Conservation (phyloP, 2,797 vertebrate species). For the Sebastes oblongus region DNA sequence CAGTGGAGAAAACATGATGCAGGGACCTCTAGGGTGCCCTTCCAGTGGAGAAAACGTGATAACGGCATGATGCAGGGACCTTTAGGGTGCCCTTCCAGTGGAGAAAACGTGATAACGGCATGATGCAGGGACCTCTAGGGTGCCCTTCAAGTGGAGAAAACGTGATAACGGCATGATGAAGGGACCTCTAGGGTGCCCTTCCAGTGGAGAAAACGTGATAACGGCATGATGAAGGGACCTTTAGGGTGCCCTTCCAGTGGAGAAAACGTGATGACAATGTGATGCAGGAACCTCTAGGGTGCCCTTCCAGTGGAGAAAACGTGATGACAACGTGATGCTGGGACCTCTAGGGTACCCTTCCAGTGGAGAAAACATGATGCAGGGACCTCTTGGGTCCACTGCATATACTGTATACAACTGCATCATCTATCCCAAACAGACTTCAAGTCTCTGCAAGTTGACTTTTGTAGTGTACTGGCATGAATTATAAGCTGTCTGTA, state of each 20-base stretch:
- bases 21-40: no score
- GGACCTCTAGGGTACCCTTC: background rate
- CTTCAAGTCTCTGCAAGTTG: background rate
- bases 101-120: background rate
- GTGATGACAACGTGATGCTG: background rate
- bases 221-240: fast-evolving
- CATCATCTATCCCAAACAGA: background rate
- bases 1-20: no score
- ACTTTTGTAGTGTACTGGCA: background rate
- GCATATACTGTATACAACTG: background rate
- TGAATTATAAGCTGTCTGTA: background rate
- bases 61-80: no score
- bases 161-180: no score
- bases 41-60: no score
- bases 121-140: no score
- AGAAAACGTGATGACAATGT: fast-evolving
- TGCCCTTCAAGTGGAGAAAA: no score
- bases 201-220: no score
- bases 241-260: no score
- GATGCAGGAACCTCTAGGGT: no score
- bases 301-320: background rate
- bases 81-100: background rate
- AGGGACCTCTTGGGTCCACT: background rate
- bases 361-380: background rate
- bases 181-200: no score